Evolutionary conservation across 2,888 invertebrate genomes (phyloP), one percentile per base, ranked within the genome.

Genomic region (Drosophila tripunctata): DNA sequence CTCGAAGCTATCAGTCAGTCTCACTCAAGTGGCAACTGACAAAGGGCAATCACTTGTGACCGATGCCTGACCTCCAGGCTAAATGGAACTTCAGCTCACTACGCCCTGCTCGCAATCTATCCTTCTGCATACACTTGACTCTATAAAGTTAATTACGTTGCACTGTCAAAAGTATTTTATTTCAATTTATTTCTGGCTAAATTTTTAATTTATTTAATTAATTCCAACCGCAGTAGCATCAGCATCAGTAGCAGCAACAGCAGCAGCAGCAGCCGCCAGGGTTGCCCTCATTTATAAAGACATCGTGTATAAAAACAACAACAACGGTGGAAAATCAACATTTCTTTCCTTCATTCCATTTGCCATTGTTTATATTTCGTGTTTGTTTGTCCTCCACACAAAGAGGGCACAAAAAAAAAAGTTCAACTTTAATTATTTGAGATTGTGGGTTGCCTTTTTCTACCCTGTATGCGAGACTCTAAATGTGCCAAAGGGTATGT

Each of bases 41-140:
- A 83, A 68, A 83, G 87, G 80, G 80, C 84, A 82, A 80, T 79
- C 74, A 77, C 78, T 87, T 71, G 80, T 50, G 69, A 76, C 68
- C 65, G 62, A 15, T 54, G 64, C 47, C n/a, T 57, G 75, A 73
- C 56, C 57, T 56, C 57, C 48, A 27, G 40, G 10, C 3, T 17
- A n/a, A 5, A 27, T 24, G 44, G 17, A 44, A 35, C 8, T 10
- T 2, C 15, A 12, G 27, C n/a, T 2, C 14, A 19, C 7, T 33
- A n/a, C n/a, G n/a, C n/a, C n/a, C n/a, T n/a, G n/a, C 21, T 19
- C 35, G 0, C 17, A 22, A 22, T 17, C 15, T 12, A 17, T 21
- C 5, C 33, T 21, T 27, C 14, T 35, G 31, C n/a, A 38, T 15
- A 55, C 40, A 19, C 58, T 54, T 38, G 54, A 40, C 33, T 51